Evolutionary conservation across 64 coral and sea anemone species (phyloP), one percentile per base, ranked within the genome.

Genomic region (Exaiptasia diaphana): DNA sequence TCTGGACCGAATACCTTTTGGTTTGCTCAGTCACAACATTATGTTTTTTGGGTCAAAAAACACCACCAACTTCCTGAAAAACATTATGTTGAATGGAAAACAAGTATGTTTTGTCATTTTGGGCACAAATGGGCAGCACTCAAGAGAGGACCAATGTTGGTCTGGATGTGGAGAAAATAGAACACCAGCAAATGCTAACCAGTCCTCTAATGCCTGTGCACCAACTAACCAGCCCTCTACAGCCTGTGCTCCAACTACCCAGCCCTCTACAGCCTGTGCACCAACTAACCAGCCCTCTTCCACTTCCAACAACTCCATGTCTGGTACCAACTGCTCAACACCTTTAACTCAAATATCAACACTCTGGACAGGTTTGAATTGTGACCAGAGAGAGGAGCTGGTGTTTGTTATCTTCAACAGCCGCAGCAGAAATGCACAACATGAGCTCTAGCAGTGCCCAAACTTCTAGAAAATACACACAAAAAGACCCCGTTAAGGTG

Each of bases 91-190:
- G 41, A 79, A 30, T 88, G 85, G 85, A 8, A n/a, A 9, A 57
- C 46, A 61, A 80, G 74, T 15, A 88, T 88, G 85, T 79, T 88
- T 72, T 42, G 63, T 17, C 86, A 81, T 44, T 89, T 89, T 78
- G 76, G 76, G 1, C 86, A 89, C 76, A 89, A 74, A 36, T 89
- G 76, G 69, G 38, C 50, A 12, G 56, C 14, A 6, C 62, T 77
- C 14, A 33, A 22, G 24, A 33, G 70, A 15, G 79, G 71, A 6
- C 87, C 78, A 25, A 69, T 59, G 49, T 90, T n/a, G 78, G 87
- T 49, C 45, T 49, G 53, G 73, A 4, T 53, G 53, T 53, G 50
- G 50, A 29, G 10, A 45, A 28, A 29, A 73, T 1, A 23, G 40
- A 0, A 46, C n/a, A 1, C 23, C 44, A 12, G 69, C 44, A 29